Conservation (phyloP, 2,888 invertebrate species). For the Melieria crassipennis region DNA sequence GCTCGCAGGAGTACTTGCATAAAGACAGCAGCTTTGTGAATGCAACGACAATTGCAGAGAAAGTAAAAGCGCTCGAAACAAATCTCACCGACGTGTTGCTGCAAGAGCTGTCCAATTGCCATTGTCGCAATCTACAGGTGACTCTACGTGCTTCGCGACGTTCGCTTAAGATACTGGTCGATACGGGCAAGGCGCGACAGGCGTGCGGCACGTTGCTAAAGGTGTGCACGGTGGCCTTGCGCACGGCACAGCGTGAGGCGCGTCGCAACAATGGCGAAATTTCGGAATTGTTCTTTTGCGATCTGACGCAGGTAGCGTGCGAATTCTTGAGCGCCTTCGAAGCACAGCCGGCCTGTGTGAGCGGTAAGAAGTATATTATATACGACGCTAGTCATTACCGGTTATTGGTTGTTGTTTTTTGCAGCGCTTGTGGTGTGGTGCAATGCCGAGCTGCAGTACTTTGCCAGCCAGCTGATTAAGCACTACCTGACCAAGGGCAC, state of each 20-base stretch:
- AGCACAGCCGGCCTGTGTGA: slow-evolving; percentile 76
- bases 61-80: slow-evolving; percentile 78
- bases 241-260: slow-evolving; percentile 64
- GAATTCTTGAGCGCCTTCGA: slow-evolving; percentile 87
- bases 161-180: slow-evolving; percentile 80
- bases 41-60: slow-evolving; percentile 54
- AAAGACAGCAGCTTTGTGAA: slow-evolving; percentile 56
- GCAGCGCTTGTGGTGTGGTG: slow-evolving; percentile 90
- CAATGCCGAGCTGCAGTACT: slow-evolving; percentile 80
- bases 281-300: slow-evolving; percentile 76
- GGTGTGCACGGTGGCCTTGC: slow-evolving; percentile 62
- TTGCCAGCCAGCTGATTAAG: slow-evolving; percentile 83
- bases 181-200: slow-evolving; percentile 65
- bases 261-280: slow-evolving; percentile 64
- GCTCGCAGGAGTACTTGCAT: slow-evolving; percentile 70
- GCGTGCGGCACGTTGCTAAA: slow-evolving; percentile 62
- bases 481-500: slow-evolving; percentile 92
- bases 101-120: slow-evolving; percentile 87
- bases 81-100: slow-evolving; percentile 86
- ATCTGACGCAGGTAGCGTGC: slow-evolving; percentile 74
- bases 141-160: slow-evolving; percentile 86
- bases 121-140: slow-evolving; percentile 90
- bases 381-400: not conserved
- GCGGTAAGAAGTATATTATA: slow-evolving; percentile 68
- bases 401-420: not conserved